Conservation (phyloP, 2,888 invertebrate species). For the Monopis laevigella region DNA sequence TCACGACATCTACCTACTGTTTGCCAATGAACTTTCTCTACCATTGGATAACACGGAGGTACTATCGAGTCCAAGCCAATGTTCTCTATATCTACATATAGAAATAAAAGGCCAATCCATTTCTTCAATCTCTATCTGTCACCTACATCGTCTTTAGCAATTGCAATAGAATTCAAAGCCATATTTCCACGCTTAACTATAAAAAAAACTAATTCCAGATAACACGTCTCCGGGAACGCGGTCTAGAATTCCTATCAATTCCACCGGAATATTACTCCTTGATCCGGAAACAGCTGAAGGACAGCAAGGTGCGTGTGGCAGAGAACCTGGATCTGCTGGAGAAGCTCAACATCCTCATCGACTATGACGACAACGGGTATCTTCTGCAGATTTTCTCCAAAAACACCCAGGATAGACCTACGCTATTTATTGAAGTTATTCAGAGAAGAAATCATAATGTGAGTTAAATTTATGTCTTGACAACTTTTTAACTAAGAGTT, state of each 20-base stretch:
- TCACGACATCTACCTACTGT: too few relatives aligned
- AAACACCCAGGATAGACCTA: conserved; percentile 97
- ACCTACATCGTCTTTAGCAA: too few relatives aligned
- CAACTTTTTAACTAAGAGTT: background rate
- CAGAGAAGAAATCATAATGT: conserved; percentile 94
- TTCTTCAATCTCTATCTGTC: too few relatives aligned
- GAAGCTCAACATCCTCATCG: conserved; percentile 92
- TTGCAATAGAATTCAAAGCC: too few relatives aligned
- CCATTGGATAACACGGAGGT: too few relatives aligned
- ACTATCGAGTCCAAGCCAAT: too few relatives aligned
- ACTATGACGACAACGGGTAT: conserved; percentile 98
- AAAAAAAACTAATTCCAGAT: too few relatives aligned
- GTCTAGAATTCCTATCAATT: conserved; percentile 89
- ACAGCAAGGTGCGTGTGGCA: conserved; percentile 80
- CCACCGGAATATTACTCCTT: conserved; percentile 91
- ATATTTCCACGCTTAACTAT: too few relatives aligned
- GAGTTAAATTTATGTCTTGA: conserved; percentile 38
- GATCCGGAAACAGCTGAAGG: conserved; percentile 77
- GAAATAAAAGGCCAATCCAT: too few relatives aligned
- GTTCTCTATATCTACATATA: too few relatives aligned
- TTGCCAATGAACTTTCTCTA: too few relatives aligned
- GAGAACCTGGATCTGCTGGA: conserved; percentile 87
- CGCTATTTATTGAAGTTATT: conserved; percentile 96
- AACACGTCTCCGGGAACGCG: conserved; percentile 79
- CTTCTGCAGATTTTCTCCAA: conserved; percentile 97